A percentile compares a stretch with the other conserved stretches of the same genome.
Evolutionary conservation across 2,113 vertebrate species (phyloP).

Genomic region (Tragelaphus imberbis): DNA sequence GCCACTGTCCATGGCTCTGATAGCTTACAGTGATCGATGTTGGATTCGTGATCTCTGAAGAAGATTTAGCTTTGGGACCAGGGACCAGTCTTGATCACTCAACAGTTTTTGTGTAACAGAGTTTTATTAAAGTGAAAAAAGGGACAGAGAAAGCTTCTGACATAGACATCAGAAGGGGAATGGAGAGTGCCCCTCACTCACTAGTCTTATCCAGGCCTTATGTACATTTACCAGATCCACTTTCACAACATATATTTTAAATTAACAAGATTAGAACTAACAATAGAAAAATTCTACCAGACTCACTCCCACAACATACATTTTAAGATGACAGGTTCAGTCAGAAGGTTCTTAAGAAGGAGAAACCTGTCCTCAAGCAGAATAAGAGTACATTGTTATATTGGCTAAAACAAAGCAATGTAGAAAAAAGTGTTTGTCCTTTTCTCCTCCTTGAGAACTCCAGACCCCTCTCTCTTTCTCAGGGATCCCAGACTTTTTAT

Average conservation of each 20-base stretch:
- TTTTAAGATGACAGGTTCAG: not conserved
- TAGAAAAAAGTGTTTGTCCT: not conserved
- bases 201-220: not conserved
- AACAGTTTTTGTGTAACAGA: not conserved
- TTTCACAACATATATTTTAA: not conserved
- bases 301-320: not conserved
- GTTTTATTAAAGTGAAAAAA: not conserved
- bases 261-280: not conserved
- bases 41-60: not conserved
- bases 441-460: not conserved
- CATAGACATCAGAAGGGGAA: not conserved
- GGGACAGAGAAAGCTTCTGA: not conserved
- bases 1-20: not conserved
- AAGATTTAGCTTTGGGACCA: not conserved
- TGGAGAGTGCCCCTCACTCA: not conserved
- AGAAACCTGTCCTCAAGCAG: not conserved
- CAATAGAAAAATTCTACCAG: not conserved
- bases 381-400: not conserved
- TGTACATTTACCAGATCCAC: not conserved
- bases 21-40: not conserved
- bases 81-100: not conserved
- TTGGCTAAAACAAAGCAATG: not conserved
- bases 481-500: not conserved
- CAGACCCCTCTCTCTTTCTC: not conserved
- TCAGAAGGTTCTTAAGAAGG: not conserved